These are phyloP conservation scores for Megaptera novaeangliae DNA, from an alignment of 2,113 vertebrate species.

Conservation along the genomic window DNA sequence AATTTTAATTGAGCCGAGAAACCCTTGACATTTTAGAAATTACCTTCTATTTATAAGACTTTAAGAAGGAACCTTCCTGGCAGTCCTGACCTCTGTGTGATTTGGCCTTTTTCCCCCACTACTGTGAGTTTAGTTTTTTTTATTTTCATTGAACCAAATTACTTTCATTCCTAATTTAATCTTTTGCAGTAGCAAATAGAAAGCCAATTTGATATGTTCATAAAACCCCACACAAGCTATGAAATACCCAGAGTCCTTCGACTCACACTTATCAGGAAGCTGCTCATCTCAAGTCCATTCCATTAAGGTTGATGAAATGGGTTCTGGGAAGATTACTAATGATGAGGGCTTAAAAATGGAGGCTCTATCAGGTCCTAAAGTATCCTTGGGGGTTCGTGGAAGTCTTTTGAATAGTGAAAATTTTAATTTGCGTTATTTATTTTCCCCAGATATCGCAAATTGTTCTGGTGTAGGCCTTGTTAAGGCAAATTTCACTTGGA, in stretches of 20 bases:
- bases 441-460: neutral
- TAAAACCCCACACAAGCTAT: conserved; percentile 37
- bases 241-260: neutral
- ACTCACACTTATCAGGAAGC: neutral
- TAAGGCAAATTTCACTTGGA: neutral
- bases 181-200: conserved; percentile 61
- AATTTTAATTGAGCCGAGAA: conserved; percentile 72
- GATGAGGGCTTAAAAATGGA: neutral
- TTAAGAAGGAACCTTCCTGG: conserved; percentile 54
- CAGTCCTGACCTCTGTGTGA: conserved; percentile 48
- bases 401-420: neutral
- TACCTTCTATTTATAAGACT: conserved; percentile 72
- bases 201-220: conserved; percentile 30
- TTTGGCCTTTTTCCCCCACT: neutral
- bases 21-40: conserved; percentile 77
- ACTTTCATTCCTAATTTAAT: conserved; percentile 63
- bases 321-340: neutral
- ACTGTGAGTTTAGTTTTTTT: conserved; percentile 26
- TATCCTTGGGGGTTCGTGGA: neutral
- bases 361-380: neutral
- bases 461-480: neutral
- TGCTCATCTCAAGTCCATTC: neutral
- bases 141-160: conserved; percentile 49
- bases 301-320: neutral
- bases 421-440: neutral